phyloP scores from a whole-genome alignment of 2,113 vertebrate genomes.

The Mobula hypostoma region DNA sequence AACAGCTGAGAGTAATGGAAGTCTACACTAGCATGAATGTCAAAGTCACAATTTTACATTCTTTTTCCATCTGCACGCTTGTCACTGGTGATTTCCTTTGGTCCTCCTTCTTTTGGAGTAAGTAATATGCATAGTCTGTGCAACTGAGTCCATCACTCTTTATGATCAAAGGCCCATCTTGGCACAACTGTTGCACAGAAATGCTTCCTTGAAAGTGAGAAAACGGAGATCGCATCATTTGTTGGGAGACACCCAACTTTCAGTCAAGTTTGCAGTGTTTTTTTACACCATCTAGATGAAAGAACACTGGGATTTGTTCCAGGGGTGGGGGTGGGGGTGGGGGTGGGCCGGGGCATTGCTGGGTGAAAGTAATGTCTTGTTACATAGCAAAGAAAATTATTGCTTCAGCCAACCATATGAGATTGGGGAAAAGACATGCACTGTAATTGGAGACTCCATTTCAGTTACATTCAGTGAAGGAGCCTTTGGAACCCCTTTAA shows the following conservation, averaged over 20 bases:
- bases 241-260: not conserved
- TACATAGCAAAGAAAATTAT: not conserved
- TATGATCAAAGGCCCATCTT: not conserved
- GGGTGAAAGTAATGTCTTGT: not conserved
- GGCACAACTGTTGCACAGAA: not conserved
- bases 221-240: not conserved
- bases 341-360: too few species aligned
- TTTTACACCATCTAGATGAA: not conserved
- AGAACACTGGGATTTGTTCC: not conserved
- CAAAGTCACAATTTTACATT: not conserved
- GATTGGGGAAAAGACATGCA: not conserved
- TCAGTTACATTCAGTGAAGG: not conserved
- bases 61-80: conserved; percentile 23
- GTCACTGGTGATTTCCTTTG: not conserved
- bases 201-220: not conserved
- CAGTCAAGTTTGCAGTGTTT: not conserved
- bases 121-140: not conserved
- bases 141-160: not conserved
- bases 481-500: not conserved
- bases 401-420: not conserved
- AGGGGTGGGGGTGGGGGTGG: too few species aligned
- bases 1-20: not conserved
- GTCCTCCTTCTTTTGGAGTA: not conserved
- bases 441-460: not conserved
- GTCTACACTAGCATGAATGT: not conserved